Evolutionary conservation across 1,140 invertebrate species (phyloP).

Genomic region (Papilio polyxenes): DNA sequence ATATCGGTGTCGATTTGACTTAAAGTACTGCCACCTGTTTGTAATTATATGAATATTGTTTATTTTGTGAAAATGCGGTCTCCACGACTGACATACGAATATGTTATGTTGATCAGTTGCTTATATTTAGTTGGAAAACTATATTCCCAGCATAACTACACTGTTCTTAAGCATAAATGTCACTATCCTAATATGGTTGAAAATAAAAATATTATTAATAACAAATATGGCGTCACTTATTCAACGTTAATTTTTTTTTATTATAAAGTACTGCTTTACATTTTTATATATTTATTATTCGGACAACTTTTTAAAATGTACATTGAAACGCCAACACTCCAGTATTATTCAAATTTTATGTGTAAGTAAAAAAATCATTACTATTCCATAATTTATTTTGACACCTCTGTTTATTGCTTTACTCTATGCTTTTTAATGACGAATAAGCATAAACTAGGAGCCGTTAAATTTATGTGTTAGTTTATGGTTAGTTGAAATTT

Average conservation of each 20-base stretch:
- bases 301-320: background rate
- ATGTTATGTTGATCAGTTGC: background rate
- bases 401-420: slow-evolving; percentile 42
- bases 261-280: slow-evolving; percentile 6
- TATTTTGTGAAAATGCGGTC: background rate
- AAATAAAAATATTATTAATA: background rate
- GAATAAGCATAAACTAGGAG: slow-evolving; percentile 37
- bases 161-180: too few species aligned
- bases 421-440: slow-evolving; percentile 37
- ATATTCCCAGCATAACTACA: too few species aligned
- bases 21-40: slow-evolving; percentile 5
- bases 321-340: background rate
- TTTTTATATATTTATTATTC: slow-evolving; percentile 16
- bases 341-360: slow-evolving; percentile 29
- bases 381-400: slow-evolving; percentile 48
- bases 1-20: slow-evolving; percentile 17
- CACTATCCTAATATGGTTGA: background rate
- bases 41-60: background rate
- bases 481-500: slow-evolving; percentile 20
- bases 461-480: slow-evolving; percentile 37
- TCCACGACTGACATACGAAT: background rate
- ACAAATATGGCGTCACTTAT: background rate
- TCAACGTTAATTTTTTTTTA: background rate
- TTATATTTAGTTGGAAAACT: too few species aligned
- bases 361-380: slow-evolving; percentile 31